A percentile compares a stretch with the other conserved stretches of the same genome.
These are phyloP conservation scores for Actinopyga echinites DNA, from an alignment of 53 echinoderm and acorn worm species.

Conservation along the genomic window DNA sequence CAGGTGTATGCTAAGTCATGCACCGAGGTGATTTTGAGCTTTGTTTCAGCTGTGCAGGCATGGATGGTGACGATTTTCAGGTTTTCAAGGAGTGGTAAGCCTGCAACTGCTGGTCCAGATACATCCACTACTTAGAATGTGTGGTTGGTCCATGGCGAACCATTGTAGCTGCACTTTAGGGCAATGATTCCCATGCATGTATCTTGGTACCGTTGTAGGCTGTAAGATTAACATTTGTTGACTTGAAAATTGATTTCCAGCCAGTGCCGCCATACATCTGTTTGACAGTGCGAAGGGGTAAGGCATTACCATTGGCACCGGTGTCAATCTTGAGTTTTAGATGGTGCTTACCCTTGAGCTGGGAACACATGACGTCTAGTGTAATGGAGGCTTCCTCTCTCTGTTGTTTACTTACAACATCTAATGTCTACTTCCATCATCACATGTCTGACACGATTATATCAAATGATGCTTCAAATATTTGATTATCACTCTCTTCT, in stretches of 20 bases:
- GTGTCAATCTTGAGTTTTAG: no score
- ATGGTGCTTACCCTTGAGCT: no score
- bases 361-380: no score
- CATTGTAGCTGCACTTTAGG: no score
- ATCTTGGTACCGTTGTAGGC: constrained; percentile 57
- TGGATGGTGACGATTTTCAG: constrained; percentile 30
- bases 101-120: constrained; percentile 58
- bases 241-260: background rate
- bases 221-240: constrained; percentile 24
- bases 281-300: constrained; percentile 56
- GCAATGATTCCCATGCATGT: background rate
- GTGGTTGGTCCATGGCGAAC: constrained; percentile 50
- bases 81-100: constrained; percentile 34
- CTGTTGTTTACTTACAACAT: no score
- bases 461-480: background rate
- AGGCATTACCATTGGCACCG: constrained; percentile 51
- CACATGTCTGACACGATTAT: constrained; percentile 36
- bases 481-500: background rate
- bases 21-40: background rate
- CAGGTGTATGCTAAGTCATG: constrained; percentile 36
- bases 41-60: constrained; percentile 10
- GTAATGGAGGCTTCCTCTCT: no score
- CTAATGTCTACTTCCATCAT: constrained; percentile 28
- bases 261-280: constrained; percentile 51
- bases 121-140: constrained; percentile 60